Percentiles rank a stretch among this genome's conserved stretches.
phyloP scores from a whole-genome alignment of 2,888 invertebrate species.

The Yponomeuta malinellus region DNA sequence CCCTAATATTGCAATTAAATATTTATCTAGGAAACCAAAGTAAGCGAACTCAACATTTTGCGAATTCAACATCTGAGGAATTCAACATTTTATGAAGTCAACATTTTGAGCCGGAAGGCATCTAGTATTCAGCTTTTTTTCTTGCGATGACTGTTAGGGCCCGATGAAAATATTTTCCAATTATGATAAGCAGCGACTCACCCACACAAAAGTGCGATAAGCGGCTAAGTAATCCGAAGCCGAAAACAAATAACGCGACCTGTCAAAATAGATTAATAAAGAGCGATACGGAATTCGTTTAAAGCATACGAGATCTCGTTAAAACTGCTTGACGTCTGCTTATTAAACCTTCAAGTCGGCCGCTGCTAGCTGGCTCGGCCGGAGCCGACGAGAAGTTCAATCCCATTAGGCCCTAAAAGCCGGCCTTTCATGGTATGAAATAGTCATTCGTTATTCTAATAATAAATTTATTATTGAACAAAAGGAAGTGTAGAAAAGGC shows the following conservation, averaged over 20 bases:
- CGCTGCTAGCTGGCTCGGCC: neutral
- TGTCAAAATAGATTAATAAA: constrained; percentile 39
- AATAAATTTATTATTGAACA: too few species aligned
- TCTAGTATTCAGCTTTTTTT: too few species aligned
- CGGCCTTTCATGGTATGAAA: too few species aligned
- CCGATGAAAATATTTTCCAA: neutral
- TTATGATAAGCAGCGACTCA: neutral
- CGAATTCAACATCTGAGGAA: too few species aligned
- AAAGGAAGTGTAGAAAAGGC: too few species aligned
- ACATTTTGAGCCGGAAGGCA: too few species aligned
- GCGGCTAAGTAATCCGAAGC: neutral
- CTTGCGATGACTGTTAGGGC: too few species aligned
- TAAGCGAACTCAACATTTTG: too few species aligned
- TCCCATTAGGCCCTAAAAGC: neutral
- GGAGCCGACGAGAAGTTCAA: neutral
- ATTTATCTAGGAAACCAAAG: too few species aligned
- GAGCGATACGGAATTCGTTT: constrained; percentile 29
- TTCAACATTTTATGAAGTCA: too few species aligned
- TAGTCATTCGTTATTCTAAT: too few species aligned
- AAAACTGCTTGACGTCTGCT: constrained; percentile 37
- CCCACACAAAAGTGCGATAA: neutral
- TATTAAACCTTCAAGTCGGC: constrained; percentile 47
- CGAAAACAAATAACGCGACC: constrained; percentile 12
- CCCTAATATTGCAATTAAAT: too few species aligned
- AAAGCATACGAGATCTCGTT: constrained; percentile 18